Evolutionary conservation across 2,113 vertebrate species (phyloP), one percentile per base, ranked within the genome.

Genomic region (Eleginops maclovinus): DNA sequence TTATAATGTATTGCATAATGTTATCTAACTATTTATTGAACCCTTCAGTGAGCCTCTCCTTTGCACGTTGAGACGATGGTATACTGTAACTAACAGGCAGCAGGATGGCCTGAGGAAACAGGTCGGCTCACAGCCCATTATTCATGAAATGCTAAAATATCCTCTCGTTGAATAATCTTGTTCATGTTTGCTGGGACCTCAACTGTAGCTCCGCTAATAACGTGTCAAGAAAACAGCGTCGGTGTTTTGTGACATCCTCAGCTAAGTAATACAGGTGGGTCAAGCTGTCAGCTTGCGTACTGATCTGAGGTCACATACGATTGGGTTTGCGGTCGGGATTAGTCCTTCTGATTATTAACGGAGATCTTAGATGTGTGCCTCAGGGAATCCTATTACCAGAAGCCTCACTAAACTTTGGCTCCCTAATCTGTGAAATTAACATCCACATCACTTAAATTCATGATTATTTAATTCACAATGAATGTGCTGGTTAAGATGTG

Each of bases 31-130:
- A 17, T 72, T 70, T 44, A 43, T 8, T 50, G 44, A 73, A 46
- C 61, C 60, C 24, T 24, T 46, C 11, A 2, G 28, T 31, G 56
- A 40, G 77, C 15, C 55, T 68, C 49, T 58, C 13, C 44, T 62
- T 53, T 2, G 21, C 61, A 71, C 59, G 72, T 77, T 77, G 63
- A 77, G 67, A 69, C 60, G 80, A 75, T 68, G 76, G 72, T 84
- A 47, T 63, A 11, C 77, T 80, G 85, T 90, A 88, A 80, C 69
- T 88, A 84, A 85, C 77, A 79, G 63, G 80, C 79, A 83, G 86
- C 73, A 60, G 75, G 65, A 77, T 62, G 69, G 86, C 88, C 87
- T 50, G 63, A 85, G 88, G 92, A 92, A 92, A 90, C 80, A 12
- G 87, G 88, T 86, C 88, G 84, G 62, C 71, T 85, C 76, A 74